Evolutionary conservation across 2,113 vertebrate species (phyloP).

Genomic region (Myrmecophaga tridactyla): DNA sequence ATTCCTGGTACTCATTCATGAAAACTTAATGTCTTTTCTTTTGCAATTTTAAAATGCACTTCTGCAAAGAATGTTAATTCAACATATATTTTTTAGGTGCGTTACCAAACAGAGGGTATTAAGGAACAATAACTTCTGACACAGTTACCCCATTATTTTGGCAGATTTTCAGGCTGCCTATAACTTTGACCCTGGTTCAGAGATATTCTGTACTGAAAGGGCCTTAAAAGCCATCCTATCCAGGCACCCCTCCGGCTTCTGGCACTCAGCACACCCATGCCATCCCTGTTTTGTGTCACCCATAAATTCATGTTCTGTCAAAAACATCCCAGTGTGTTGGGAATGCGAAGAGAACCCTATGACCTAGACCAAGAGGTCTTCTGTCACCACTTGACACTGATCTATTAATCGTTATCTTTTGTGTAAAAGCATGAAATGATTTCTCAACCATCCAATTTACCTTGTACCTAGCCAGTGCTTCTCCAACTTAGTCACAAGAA

Average conservation of each 20-base stretch:
- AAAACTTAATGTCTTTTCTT: slow-evolving; percentile 1
- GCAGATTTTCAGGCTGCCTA: not conserved
- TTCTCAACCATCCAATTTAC: slow-evolving; percentile 29
- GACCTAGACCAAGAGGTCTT: not conserved
- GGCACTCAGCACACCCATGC: not conserved
- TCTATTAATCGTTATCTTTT: slow-evolving; percentile 14
- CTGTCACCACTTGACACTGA: not conserved
- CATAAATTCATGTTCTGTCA: not conserved
- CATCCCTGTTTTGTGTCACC: not conserved
- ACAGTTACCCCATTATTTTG: not conserved
- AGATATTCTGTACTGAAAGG: not conserved
- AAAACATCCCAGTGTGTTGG: not conserved
- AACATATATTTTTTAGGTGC: not conserved
- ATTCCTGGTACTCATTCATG: not conserved
- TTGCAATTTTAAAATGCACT: not conserved
- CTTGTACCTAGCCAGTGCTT: not conserved
- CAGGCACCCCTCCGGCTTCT: not conserved
- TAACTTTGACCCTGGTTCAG: not conserved
- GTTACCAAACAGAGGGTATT: not conserved
- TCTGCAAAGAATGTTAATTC: not conserved
- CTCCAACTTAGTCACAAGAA: slow-evolving; percentile 2
- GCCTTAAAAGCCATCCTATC: not conserved
- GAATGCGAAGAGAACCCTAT: not conserved
- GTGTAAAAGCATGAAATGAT: slow-evolving; percentile 12
- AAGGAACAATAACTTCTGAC: not conserved